A percentile compares a stretch with the other conserved stretches of the same genome.
Evolutionary conservation across 2,888 invertebrate species (phyloP).

Genomic region (Lymantria dispar): DNA sequence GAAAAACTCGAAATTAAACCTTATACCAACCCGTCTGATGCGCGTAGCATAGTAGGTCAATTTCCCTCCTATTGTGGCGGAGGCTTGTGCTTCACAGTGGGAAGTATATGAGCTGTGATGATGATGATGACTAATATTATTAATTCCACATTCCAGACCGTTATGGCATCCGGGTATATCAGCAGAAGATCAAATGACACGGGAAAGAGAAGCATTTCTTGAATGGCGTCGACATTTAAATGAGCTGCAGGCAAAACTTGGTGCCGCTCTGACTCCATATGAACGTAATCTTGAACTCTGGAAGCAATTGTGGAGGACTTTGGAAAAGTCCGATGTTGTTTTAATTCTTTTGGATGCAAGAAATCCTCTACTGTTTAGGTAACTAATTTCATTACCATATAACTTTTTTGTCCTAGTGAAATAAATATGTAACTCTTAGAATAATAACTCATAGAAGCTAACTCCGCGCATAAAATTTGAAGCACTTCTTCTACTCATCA

Average conservation of each 20-base stretch:
- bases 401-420: background rate
- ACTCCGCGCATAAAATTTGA: too few species aligned
- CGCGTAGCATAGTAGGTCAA: too few species aligned
- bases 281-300: conserved; percentile 99
- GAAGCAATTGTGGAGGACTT: conserved; percentile 98
- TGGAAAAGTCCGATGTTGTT: conserved; percentile 97
- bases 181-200: conserved; percentile 89
- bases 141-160: conserved; percentile 82
- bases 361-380: conserved; percentile 94
- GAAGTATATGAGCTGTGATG: too few species aligned
- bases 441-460: too few species aligned
- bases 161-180: conserved; percentile 89
- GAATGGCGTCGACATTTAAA: conserved; percentile 95
- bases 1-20: too few species aligned
- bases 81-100: too few species aligned
- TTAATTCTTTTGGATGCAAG: conserved; percentile 98
- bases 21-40: too few species aligned
- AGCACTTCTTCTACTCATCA: too few species aligned
- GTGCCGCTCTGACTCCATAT: conserved; percentile 95
- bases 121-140: too few species aligned
- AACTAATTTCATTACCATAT: conserved; percentile 3
- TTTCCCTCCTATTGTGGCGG: too few species aligned
- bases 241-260: conserved; percentile 88
- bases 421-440: background rate
- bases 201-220: conserved; percentile 92